These are phyloP conservation scores for Sander vitreus DNA, from an alignment of 2,113 vertebrate species.

Conservation along the genomic window DNA sequence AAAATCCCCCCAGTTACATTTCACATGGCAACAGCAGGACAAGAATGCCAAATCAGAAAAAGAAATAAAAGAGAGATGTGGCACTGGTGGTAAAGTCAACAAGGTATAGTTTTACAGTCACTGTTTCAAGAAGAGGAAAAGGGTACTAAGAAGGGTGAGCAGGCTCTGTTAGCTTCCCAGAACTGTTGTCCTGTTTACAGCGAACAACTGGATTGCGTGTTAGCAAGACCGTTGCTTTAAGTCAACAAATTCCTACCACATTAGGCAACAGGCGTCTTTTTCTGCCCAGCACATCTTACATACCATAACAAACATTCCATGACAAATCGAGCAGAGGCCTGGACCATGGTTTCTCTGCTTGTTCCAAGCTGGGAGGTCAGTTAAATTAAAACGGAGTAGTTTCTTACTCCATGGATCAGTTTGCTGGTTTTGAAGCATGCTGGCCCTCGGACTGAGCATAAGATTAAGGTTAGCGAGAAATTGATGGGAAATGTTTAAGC, in stretches of 20 bases:
- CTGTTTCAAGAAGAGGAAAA: slow-evolving; percentile 7
- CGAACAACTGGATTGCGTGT: slow-evolving; percentile 75
- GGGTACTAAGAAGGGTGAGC: neutral
- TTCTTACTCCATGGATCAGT: slow-evolving; percentile 38
- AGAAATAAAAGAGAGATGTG: neutral
- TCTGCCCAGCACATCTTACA: slow-evolving; percentile 77
- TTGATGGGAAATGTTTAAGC: slow-evolving; percentile 6
- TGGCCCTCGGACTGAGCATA: slow-evolving; percentile 17
- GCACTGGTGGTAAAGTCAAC: neutral
- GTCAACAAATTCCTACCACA: slow-evolving; percentile 82
- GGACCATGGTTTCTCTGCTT: slow-evolving; percentile 41
- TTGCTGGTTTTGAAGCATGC: slow-evolving; percentile 28
- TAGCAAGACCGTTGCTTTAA: slow-evolving; percentile 68
- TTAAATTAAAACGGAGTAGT: slow-evolving; percentile 56
- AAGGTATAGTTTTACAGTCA: slow-evolving; percentile 8
- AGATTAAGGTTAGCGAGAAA: slow-evolving; percentile 14
- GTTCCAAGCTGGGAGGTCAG: slow-evolving; percentile 45
- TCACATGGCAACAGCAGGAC: neutral
- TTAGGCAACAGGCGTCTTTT: slow-evolving; percentile 77
- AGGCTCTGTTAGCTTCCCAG: slow-evolving; percentile 58
- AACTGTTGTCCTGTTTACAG: slow-evolving; percentile 73
- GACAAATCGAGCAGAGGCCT: slow-evolving; percentile 70
- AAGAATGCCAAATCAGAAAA: slow-evolving; percentile 8
- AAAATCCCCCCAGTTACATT: slow-evolving; percentile 10
- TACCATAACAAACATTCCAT: slow-evolving; percentile 76